These are phyloP conservation scores for Strix uralensis DNA, from an alignment of 2,113 vertebrate species.

Conservation along the genomic window DNA sequence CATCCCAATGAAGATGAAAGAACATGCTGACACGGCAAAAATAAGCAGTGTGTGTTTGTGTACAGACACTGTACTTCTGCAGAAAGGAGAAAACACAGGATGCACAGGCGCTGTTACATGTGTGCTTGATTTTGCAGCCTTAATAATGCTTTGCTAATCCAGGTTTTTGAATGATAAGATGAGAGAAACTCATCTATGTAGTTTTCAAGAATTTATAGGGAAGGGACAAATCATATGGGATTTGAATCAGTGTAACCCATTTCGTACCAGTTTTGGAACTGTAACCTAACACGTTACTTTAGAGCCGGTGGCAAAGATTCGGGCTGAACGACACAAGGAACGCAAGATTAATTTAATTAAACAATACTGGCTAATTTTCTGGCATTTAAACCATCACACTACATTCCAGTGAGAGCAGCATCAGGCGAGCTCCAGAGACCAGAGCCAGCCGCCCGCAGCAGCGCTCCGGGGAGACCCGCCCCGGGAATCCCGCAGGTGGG, in stretches of 20 bases:
- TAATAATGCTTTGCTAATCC: not conserved
- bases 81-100: not conserved
- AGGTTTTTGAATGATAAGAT: not conserved
- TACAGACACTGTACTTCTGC: not conserved
- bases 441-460: too few relatives aligned
- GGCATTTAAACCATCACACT: not conserved
- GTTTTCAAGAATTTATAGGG: not conserved
- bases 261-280: not conserved
- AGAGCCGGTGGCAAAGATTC: not conserved
- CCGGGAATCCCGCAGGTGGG: too few relatives aligned
- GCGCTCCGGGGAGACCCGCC: too few relatives aligned
- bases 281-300: accelerated
- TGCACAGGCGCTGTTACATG: accelerated
- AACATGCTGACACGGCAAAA: not conserved
- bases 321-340: not conserved
- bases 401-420: not conserved
- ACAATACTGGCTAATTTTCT: not conserved
- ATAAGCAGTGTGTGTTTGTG: not conserved
- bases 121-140: not conserved
- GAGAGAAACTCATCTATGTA: not conserved
- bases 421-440: too few relatives aligned
- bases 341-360: not conserved
- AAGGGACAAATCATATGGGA: not conserved
- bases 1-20: not conserved
- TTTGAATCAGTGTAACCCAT: accelerated